Evolutionary conservation across 2,113 vertebrate species (phyloP), one percentile per base, ranked within the genome.

Genomic region (Oxyura jamaicensis): DNA sequence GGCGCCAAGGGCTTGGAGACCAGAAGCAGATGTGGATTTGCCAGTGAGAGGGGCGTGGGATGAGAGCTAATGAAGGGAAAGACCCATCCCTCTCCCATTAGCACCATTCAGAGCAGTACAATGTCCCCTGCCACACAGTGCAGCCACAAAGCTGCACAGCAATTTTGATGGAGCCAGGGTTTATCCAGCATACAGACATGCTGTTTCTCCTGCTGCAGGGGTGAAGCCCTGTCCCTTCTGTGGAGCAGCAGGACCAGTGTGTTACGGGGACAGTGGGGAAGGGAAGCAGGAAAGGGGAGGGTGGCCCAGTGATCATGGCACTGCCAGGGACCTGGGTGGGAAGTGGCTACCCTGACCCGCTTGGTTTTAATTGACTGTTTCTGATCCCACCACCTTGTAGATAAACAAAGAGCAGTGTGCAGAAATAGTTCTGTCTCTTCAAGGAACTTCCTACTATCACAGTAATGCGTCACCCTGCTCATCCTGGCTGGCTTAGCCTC

Each of bases 61-160:
- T 66, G 62, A 93, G 42, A 88, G 46, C 82, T 58, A 71, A 52
- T 5, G 8, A 52, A 91, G 29, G 13, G 41, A 53, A 81, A 66
- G 52, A 56, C 3, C 3, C 1, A 0, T n/a, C 52, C 31, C 56
- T 92, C 33, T 84, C 18, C 66, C 33, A 72, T 48, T 55, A 72
- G 48, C 52, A 82, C 52, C 60, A 25, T 19, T 9, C 4, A 0
- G 50, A 71, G 25, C 31, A 0, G 0, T 11, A 42, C 1, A 1
- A 39, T 11, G 15, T 65, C 53, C 31, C n/a, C 31, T 67, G 48
- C 9, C 17, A 65, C 0, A 0, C 44, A 78, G 39, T 1, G 0
- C 36, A 84, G 60, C 14, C 62, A 63, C 42, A 78, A 52, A 93
- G 48, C 48, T 20, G 39, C n/a, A 35, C 31, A 66, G 68, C 18